Conservation (phyloP, 2,113 vertebrate species). For the Barnardius zonarius region DNA sequence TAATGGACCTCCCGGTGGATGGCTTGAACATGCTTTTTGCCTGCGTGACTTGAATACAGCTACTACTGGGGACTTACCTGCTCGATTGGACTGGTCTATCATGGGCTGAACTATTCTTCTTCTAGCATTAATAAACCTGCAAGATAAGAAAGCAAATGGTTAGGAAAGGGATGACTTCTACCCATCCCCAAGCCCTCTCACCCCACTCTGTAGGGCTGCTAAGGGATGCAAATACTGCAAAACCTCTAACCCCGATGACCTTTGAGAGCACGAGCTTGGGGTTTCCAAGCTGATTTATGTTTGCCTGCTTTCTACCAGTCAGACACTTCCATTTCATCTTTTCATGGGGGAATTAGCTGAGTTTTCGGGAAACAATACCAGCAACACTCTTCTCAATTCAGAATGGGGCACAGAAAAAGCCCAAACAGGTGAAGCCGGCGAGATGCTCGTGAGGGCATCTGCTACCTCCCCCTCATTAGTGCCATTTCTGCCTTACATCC, state of each 20-base stretch:
- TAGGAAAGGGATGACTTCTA: slow-evolving; percentile 38
- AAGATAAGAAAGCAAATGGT: slow-evolving; percentile 62
- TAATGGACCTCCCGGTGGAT: slow-evolving; percentile 83
- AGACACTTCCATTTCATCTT: slow-evolving; percentile 94
- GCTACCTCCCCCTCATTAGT: slow-evolving; percentile 74
- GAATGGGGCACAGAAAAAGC: neutral
- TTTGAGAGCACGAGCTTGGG: slow-evolving; percentile 81
- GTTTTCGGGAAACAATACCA: slow-evolving; percentile 86
- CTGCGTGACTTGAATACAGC: slow-evolving; percentile 82
- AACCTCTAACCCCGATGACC: slow-evolving; percentile 84
- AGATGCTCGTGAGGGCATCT: slow-evolving; percentile 71
- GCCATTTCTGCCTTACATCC: slow-evolving; percentile 64
- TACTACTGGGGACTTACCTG: slow-evolving; percentile 93
- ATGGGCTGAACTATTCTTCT: slow-evolving; percentile 99
- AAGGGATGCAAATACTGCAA: slow-evolving; percentile 49
- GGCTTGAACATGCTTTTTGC: slow-evolving; percentile 81
- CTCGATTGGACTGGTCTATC: slow-evolving; percentile 99
- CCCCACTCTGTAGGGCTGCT: neutral
- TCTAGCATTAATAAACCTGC: slow-evolving; percentile 99
- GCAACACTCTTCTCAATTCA: slow-evolving; percentile 71
- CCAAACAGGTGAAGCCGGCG: slow-evolving; percentile 2
- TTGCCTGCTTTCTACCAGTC: slow-evolving; percentile 87
- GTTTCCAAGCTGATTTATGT: slow-evolving; percentile 95
- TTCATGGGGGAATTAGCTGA: slow-evolving; percentile 83
- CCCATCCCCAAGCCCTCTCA: neutral